Conservation (phyloP, 2,888 invertebrate genomes). For the Branchellion lobata region DNA sequence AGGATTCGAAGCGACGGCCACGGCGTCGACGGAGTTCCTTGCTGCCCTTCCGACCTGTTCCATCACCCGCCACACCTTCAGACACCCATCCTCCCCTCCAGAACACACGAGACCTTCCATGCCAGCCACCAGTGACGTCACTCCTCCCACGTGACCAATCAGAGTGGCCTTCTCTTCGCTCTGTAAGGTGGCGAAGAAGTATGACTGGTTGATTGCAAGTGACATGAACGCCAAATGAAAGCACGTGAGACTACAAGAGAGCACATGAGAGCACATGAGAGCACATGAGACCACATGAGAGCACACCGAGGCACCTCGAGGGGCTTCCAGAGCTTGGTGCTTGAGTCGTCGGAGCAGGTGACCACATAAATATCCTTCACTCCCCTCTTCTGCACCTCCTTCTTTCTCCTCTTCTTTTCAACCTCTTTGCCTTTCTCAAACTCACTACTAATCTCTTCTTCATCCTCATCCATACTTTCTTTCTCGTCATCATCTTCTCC, state of each 20-base stretch:
- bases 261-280: not conserved
- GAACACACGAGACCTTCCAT: slow-evolving; percentile 55
- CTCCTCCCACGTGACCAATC: slow-evolving; percentile 58
- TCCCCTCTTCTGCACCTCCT: slow-evolving; percentile 46
- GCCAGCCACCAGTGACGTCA: slow-evolving; percentile 56
- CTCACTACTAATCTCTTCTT: too few relatives aligned
- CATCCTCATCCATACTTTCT: not conserved
- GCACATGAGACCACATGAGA: not conserved
- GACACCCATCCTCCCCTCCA: slow-evolving; percentile 56
- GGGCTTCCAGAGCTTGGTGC: slow-evolving; percentile 52
- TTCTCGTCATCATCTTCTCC: slow-evolving; percentile 50
- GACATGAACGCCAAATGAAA: too few relatives aligned
- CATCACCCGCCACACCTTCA: slow-evolving; percentile 56
- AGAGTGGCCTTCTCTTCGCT: slow-evolving; percentile 57
- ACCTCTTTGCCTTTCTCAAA: not conserved
- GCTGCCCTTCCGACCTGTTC: not conserved
- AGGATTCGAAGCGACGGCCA: too few relatives aligned
- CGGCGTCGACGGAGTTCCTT: not conserved
- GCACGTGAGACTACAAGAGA: too few relatives aligned
- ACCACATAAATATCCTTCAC: slow-evolving; percentile 58
- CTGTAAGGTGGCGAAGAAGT: too few relatives aligned
- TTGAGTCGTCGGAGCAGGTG: slow-evolving; percentile 59
- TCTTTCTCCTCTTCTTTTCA: slow-evolving; percentile 41
- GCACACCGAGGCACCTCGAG: slow-evolving; percentile 45
- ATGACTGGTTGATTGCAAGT: too few relatives aligned